These are phyloP conservation scores for Gymnobelideus leadbeateri DNA, from an alignment of 2,113 vertebrate species.

Conservation along the genomic window DNA sequence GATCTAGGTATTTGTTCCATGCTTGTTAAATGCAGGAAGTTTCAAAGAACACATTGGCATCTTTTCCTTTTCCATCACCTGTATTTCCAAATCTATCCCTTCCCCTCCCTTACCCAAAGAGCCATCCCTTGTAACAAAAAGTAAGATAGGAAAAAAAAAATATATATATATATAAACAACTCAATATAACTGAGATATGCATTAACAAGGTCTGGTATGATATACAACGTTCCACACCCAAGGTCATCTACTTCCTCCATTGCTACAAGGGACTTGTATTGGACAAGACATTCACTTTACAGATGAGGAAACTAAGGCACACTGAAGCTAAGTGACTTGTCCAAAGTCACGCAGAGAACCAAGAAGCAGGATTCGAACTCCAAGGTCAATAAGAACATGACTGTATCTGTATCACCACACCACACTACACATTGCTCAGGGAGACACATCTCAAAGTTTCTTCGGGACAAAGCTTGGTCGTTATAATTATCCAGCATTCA, in stretches of 20 bases:
- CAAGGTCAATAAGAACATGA: neutral
- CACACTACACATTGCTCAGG: neutral
- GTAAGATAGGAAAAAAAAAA: neutral
- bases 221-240: neutral
- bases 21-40: neutral
- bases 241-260: neutral
- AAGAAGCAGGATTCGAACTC: neutral
- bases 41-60: neutral
- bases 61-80: neutral
- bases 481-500: neutral
- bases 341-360: neutral
- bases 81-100: neutral
- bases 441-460: neutral
- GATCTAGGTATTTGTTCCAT: neutral
- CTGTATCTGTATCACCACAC: too few species aligned
- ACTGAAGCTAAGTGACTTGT: neutral
- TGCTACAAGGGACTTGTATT: neutral
- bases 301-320: neutral
- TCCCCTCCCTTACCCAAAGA: neutral
- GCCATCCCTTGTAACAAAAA: neutral
- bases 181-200: neutral
- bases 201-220: neutral
- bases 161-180: neutral
- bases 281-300: neutral
- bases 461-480: neutral